Percentiles rank a stretch among this genome's conserved stretches.
phyloP scores from a whole-genome alignment of 1,140 invertebrate species.

The Tachypleus tridentatus region DNA sequence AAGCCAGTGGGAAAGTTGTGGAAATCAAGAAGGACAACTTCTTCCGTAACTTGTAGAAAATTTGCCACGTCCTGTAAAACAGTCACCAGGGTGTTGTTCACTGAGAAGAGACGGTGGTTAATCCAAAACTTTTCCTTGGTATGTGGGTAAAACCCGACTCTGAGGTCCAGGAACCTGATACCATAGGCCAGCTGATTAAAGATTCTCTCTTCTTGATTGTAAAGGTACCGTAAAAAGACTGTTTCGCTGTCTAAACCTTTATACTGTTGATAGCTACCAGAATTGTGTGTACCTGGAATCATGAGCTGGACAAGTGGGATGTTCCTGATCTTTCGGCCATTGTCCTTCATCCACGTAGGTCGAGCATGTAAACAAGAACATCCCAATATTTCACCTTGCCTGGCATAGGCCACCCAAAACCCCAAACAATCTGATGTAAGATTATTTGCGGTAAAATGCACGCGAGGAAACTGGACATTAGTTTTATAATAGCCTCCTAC shows the following conservation, averaged over 20 bases:
- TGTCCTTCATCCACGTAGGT: slow-evolving; percentile 12
- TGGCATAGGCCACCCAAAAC: neutral
- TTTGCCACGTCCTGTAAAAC: slow-evolving; percentile 20
- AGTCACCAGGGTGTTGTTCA: slow-evolving; percentile 20
- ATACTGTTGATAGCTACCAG: slow-evolving; percentile 43
- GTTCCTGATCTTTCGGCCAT: slow-evolving; percentile 30
- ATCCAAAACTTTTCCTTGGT: slow-evolving; percentile 26
- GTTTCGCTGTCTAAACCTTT: slow-evolving; percentile 16
- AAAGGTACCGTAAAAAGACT: slow-evolving; percentile 7
- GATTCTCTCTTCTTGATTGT: slow-evolving; percentile 27
- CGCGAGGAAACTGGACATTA: neutral
- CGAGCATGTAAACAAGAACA: neutral
- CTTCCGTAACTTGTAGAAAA: slow-evolving; percentile 35
- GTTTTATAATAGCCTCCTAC: neutral
- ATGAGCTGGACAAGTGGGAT: slow-evolving; percentile 44
- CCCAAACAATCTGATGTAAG: neutral
- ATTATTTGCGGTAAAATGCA: neutral
- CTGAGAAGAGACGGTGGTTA: slow-evolving; percentile 30
- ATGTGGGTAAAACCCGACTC: slow-evolving; percentile 24
- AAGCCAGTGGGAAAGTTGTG: slow-evolving; percentile 42
- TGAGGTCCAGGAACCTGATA: slow-evolving; percentile 27
- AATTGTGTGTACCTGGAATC: slow-evolving; percentile 57
- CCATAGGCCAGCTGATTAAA: slow-evolving; percentile 28
- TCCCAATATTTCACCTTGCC: neutral
- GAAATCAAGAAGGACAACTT: slow-evolving; percentile 54